phyloP scores from a whole-genome alignment of 1,140 invertebrate species.

The Pygmarrhopalites habei region DNA sequence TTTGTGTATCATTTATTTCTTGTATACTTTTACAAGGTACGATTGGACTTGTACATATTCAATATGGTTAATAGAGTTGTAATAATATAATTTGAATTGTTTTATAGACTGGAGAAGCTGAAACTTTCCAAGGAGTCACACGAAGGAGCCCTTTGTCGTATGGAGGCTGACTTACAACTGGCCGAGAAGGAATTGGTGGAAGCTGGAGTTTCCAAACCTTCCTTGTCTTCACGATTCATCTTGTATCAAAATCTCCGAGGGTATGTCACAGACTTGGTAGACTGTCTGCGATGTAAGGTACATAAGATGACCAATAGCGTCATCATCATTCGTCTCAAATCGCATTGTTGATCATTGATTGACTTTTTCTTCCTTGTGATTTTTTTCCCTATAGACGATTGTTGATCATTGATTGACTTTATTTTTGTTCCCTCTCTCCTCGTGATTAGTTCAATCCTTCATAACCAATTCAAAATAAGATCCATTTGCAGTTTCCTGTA shows the following conservation, averaged over 20 bases:
- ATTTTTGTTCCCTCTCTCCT: no score
- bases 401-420: no score
- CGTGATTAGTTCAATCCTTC: no score
- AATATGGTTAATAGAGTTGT: no score
- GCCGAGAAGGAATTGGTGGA: slow-evolving; percentile 56
- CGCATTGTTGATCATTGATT: neutral
- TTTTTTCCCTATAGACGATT: no score
- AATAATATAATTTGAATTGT: no score
- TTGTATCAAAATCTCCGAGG: slow-evolving; percentile 93
- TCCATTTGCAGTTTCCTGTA: no score
- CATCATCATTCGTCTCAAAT: slow-evolving; percentile 27
- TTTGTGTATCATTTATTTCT: neutral
- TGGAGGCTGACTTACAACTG: slow-evolving; percentile 53
- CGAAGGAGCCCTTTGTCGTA: slow-evolving; percentile 26
- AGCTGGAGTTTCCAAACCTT: slow-evolving; percentile 56
- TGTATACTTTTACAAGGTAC: neutral
- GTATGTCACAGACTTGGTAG: slow-evolving; percentile 92
- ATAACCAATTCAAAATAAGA: no score
- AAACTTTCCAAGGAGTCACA: slow-evolving; percentile 28
- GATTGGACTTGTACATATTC: no score
- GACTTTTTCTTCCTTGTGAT: neutral
- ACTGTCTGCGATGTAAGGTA: slow-evolving; percentile 75
- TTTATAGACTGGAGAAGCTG: slow-evolving; percentile 29
- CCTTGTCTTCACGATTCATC: slow-evolving; percentile 67
- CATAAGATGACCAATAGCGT: slow-evolving; percentile 32